Conservation (phyloP, 2,888 invertebrate species). For the Arenicola marina region DNA sequence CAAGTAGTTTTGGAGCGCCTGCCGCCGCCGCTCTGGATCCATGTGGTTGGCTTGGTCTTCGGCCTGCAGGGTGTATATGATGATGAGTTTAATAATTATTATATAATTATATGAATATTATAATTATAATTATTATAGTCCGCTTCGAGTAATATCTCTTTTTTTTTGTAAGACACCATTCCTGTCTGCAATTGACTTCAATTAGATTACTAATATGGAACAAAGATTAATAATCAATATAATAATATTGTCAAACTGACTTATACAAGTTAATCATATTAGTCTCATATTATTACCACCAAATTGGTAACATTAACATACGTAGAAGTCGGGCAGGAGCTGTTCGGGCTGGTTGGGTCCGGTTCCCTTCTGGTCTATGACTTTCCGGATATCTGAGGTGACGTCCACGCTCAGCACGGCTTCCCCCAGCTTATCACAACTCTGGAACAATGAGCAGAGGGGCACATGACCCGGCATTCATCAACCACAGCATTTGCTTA, state of each 20-base stretch:
- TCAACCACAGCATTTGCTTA: too few species aligned
- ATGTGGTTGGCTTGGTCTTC: conserved; percentile 91
- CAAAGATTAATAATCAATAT: too few species aligned
- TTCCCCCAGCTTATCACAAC: conserved; percentile 71
- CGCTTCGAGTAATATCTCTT: too few species aligned
- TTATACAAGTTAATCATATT: too few species aligned
- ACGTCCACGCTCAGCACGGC: conserved; percentile 70
- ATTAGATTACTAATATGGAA: too few species aligned
- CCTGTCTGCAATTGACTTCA: too few species aligned
- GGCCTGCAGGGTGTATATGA: conserved; percentile 69
- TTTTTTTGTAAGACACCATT: too few species aligned
- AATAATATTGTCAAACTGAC: too few species aligned
- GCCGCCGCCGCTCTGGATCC: conserved; percentile 87
- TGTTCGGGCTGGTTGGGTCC: conserved; percentile 77
- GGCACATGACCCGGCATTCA: too few species aligned
- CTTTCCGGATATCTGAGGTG: conserved; percentile 70
- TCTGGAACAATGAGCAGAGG: conserved; percentile 68
- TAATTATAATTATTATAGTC: too few species aligned
- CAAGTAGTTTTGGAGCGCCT: conserved; percentile 82
- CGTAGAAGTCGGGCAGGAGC: conserved; percentile 87
- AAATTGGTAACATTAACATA: conserved; percentile 39
- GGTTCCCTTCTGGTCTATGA: conserved; percentile 71
- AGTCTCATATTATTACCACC: not conserved
- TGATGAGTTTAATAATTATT: too few species aligned
- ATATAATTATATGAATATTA: too few species aligned